These are phyloP conservation scores for Anagrus nilaparvatae DNA, from an alignment of 1,140 invertebrate genomes.

Conservation along the genomic window DNA sequence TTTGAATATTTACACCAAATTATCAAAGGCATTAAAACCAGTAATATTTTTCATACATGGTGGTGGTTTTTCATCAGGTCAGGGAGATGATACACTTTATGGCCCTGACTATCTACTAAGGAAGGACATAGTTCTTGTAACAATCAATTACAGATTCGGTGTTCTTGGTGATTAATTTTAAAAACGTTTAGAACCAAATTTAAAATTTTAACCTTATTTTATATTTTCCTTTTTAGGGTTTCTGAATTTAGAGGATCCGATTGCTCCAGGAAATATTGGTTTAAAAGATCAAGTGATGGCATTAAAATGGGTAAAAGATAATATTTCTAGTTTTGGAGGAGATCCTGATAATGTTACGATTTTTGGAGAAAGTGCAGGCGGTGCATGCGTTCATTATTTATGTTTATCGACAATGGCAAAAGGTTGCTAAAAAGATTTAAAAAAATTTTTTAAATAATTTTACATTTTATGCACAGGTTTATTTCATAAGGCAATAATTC, in stretches of 20 bases:
- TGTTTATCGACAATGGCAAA: constrained; percentile 18
- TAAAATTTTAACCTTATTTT: too few relatives aligned
- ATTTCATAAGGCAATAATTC: constrained; percentile 57
- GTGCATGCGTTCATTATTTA: constrained; percentile 30
- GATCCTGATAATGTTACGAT: constrained; percentile 40
- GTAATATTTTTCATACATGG: constrained; percentile 63
- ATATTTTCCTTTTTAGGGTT: constrained; percentile 29
- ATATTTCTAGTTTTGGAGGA: constrained; percentile 44
- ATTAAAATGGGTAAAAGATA: constrained; percentile 45
- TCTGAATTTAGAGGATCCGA: constrained; percentile 27
- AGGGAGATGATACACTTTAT: constrained; percentile 31
- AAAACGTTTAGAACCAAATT: background rate
- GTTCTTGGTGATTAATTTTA: constrained; percentile 45
- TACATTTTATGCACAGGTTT: constrained; percentile 41
- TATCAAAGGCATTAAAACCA: constrained; percentile 28
- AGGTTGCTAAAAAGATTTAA: too few relatives aligned
- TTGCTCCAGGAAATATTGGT: constrained; percentile 32
- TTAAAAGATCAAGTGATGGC: constrained; percentile 37
- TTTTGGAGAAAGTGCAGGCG: constrained; percentile 51
- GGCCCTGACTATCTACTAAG: constrained; percentile 42
- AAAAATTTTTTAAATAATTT: too few relatives aligned
- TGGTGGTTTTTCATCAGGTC: constrained; percentile 48
- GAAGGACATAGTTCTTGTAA: constrained; percentile 46
- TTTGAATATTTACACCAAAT: constrained; percentile 68
- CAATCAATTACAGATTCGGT: constrained; percentile 52